Conservation (phyloP, 2,113 vertebrate species). For the Oryzias celebensis region DNA sequence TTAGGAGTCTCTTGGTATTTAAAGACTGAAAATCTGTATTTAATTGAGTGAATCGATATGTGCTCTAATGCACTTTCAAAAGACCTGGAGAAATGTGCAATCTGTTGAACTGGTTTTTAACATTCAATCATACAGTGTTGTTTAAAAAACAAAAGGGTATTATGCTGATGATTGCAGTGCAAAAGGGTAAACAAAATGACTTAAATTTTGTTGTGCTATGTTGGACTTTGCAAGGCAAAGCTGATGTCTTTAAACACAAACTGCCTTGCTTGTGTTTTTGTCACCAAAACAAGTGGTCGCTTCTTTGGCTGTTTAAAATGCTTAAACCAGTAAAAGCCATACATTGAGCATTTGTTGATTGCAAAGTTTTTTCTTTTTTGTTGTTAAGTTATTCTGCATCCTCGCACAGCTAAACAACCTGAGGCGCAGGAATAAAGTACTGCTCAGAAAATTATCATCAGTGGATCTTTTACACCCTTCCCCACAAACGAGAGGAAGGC, state of each 20-base stretch:
- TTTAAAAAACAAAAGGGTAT: no score
- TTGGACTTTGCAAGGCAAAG: constrained; percentile 7
- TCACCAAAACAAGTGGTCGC: not conserved
- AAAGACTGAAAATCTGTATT: constrained; percentile 75
- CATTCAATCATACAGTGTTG: constrained; percentile 24
- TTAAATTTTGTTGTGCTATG: not conserved
- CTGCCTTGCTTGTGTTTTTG: not conserved
- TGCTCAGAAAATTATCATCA: constrained; percentile 88
- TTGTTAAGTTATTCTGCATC: constrained; percentile 72
- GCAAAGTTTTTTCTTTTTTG: constrained; percentile 24
- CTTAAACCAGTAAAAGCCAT: constrained; percentile 29
- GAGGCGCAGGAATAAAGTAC: constrained; percentile 89
- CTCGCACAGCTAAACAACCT: constrained; percentile 90
- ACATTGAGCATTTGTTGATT: constrained; percentile 8
- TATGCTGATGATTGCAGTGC: no score
- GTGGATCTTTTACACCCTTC: constrained; percentile 90
- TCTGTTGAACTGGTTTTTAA: constrained; percentile 54
- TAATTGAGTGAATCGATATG: constrained; percentile 80
- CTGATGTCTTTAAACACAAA: not conserved
- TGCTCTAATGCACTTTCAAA: constrained; percentile 70
- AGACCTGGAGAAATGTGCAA: constrained; percentile 57
- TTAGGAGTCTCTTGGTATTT: constrained; percentile 76
- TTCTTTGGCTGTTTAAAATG: not conserved
- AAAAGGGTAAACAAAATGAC: constrained; percentile 2
- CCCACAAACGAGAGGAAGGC: constrained; percentile 95